A percentile compares a stretch with the other conserved stretches of the same genome.
phyloP scores from a whole-genome alignment of 2,888 invertebrate genomes.

The Drosophila fungiperda region DNA sequence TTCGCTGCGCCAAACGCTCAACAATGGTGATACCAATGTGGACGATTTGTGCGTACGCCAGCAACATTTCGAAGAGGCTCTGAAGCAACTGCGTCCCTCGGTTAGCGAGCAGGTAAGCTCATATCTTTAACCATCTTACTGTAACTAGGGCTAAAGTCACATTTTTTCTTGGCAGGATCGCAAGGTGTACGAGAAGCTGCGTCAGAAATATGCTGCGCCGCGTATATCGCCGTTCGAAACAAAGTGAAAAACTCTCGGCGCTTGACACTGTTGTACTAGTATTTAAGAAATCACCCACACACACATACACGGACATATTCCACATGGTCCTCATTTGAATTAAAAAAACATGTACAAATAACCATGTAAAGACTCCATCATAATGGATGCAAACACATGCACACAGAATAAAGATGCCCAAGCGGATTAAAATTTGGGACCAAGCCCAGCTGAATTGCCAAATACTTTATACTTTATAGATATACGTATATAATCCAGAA shows the following conservation, averaged over 20 bases:
- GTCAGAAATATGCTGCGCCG: constrained; percentile 87
- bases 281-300: constrained; percentile 34
- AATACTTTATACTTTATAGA: background rate
- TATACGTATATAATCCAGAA: constrained; percentile 20
- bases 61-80: constrained; percentile 91
- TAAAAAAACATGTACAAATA: constrained; percentile 45
- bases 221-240: constrained; percentile 62
- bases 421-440: constrained; percentile 47
- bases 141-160: constrained; percentile 14
- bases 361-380: constrained; percentile 3
- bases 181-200: constrained; percentile 90
- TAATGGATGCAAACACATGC: constrained; percentile 8
- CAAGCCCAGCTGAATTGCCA: constrained; percentile 30
- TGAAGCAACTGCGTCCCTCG: constrained; percentile 93
- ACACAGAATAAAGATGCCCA: constrained; percentile 46
- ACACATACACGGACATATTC: constrained; percentile 34
- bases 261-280: constrained; percentile 49
- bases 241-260: constrained; percentile 48
- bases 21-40: constrained; percentile 85
- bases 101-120: constrained; percentile 89
- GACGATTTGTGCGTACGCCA: constrained; percentile 88
- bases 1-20: constrained; percentile 91
- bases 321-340: constrained; percentile 47
- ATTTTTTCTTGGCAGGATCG: constrained; percentile 87
- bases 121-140: accelerated